Percentiles rank a stretch among this genome's conserved stretches.
These are phyloP conservation scores for Hippotragus niger DNA, from an alignment of 2,113 vertebrate genomes.

Conservation along the genomic window DNA sequence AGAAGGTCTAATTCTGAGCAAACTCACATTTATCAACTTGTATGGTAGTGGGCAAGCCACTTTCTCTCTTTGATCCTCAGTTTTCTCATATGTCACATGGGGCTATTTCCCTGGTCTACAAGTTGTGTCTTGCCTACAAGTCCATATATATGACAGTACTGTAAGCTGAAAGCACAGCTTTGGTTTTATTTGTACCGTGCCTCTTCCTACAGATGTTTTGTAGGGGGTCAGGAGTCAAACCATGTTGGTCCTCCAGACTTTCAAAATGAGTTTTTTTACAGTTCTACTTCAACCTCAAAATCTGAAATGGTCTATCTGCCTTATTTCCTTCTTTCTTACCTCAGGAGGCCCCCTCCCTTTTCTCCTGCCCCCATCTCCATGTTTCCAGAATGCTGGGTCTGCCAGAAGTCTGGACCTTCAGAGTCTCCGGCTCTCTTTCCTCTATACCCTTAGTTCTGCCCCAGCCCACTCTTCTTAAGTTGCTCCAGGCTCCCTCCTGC, in stretches of 20 bases:
- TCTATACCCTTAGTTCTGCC: not conserved
- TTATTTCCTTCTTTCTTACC: not conserved
- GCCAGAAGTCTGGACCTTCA: not conserved
- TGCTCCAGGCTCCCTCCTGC: not conserved
- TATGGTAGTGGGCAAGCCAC: not conserved
- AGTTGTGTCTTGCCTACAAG: not conserved
- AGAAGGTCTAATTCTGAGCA: not conserved
- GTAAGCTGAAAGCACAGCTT: not conserved
- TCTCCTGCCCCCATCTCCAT: not conserved
- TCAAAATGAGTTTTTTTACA: not conserved
- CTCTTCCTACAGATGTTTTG: not conserved
- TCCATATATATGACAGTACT: not conserved
- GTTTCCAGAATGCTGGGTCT: not conserved
- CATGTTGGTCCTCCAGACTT: not conserved
- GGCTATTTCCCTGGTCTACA: not conserved
- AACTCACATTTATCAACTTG: not conserved
- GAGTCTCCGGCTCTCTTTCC: not conserved
- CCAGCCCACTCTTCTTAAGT: not conserved
- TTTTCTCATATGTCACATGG: not conserved
- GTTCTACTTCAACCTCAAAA: not conserved
- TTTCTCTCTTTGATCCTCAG: not conserved
- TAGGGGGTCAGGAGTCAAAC: not conserved
- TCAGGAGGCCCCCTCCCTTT: not conserved
- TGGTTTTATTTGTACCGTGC: not conserved
- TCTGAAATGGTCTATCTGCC: not conserved